Evolutionary conservation across 2,113 vertebrate genomes (phyloP), one percentile per base, ranked within the genome.

Genomic region (Stictonetta naevosa): DNA sequence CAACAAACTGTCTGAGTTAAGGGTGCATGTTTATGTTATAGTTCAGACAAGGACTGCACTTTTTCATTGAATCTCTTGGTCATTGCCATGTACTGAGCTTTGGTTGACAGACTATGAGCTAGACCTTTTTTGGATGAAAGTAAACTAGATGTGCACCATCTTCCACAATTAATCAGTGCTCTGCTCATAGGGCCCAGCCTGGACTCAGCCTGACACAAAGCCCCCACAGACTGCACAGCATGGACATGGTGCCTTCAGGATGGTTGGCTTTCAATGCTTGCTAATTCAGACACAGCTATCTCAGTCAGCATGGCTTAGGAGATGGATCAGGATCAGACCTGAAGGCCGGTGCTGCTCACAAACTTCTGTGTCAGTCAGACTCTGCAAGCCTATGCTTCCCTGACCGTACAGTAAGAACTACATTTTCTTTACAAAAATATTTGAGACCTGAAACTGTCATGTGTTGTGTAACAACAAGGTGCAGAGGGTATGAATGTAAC

Each of bases 71-170:
- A 6, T 15, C 6, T 36, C 26, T 22, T 23, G 13, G 33, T 31
- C 8, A 7, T 31, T 42, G 22, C 23, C 40, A 7, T 3, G 3
- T 11, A 59, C 0, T 1, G 3, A 46, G 4, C 20, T 80, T 55
- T 34, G 25, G 13, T 21, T 64, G 29, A 15, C 8, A n/a, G 36
- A 8, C 33, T 36, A 38, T 2, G 19, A 66, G 3, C 4, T 79
- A 26, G 18, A 16, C 40, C 11, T 21, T 21, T 72, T 53, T 31
- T 21, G 28, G 4, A 4, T 33, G 53, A 73, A 68, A 56, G 10
- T 18, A 52, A 77, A 25, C 3, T 33, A 38, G 20, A 44, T 31
- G 17, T 23, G 8, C 10, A 46, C 66, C 48, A 25, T 63, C 17
- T 62, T 17, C 20, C 50, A 7, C 2, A 12, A 21, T 14, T 40